A percentile compares a stretch with the other conserved stretches of the same genome.
Conservation (phyloP, 2,888 invertebrate genomes). For the Megamerina dolium region DNA sequence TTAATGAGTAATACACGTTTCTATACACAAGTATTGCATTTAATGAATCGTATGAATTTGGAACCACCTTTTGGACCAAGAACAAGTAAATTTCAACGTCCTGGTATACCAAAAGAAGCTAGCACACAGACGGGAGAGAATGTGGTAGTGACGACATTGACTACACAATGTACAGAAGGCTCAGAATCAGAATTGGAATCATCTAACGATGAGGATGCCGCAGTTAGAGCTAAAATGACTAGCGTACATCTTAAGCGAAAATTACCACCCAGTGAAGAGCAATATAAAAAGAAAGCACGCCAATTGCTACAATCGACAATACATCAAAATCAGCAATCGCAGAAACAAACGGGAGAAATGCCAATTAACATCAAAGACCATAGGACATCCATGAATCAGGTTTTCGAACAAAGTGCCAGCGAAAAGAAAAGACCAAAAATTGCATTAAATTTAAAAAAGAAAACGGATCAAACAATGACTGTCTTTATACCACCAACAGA, state of each 20-base stretch:
- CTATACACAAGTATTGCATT: constrained; percentile 78
- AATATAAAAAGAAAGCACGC: constrained; percentile 32
- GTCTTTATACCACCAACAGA: constrained; percentile 43
- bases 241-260: constrained; percentile 16
- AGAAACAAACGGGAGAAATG: constrained; percentile 1
- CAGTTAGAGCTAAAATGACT: constrained; percentile 18
- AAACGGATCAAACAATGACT: not conserved
- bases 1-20: constrained; percentile 72
- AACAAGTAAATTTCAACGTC: constrained; percentile 5
- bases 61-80: constrained; percentile 69
- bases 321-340: not conserved
- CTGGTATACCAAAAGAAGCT: constrained; percentile 15
- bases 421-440: constrained; percentile 27
- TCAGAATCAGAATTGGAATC: constrained; percentile 46
- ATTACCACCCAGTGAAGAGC: constrained; percentile 14
- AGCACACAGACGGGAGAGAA: constrained; percentile 37
- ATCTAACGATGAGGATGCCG: constrained; percentile 26
- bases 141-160: not conserved
- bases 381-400: not conserved
- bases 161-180: constrained; percentile 21
- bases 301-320: constrained; percentile 28
- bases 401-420: constrained; percentile 6
- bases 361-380: no score
- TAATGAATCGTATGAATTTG: constrained; percentile 93
- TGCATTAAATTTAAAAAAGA: constrained; percentile 28